Conservation (phyloP, 1,140 invertebrate genomes). For the Melitaea cinxia region DNA sequence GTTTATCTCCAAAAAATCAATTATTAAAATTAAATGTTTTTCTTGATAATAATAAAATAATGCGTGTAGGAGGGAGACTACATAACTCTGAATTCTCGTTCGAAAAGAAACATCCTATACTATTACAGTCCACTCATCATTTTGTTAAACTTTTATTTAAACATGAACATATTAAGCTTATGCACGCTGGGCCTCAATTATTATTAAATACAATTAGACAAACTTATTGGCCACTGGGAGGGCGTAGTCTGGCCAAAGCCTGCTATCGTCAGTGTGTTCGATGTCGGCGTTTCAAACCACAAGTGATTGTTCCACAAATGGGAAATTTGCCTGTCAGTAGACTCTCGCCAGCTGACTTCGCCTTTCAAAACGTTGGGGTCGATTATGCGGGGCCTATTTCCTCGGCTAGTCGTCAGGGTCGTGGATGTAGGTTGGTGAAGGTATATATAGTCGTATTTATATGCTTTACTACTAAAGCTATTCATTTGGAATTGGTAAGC, state of each 20-base stretch:
- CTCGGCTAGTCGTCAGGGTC: conserved; percentile 20
- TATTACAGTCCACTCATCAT: conserved; percentile 32
- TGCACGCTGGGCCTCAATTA: conserved; percentile 29
- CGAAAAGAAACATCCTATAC: conserved; percentile 36
- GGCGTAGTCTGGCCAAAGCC: conserved; percentile 23
- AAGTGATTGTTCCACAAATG: conserved; percentile 18
- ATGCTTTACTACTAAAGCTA: conserved; percentile 33
- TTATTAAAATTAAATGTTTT: conserved; percentile 27
- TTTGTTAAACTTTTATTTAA: conserved; percentile 31
- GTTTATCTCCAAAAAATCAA: conserved; percentile 15
- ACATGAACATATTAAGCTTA: conserved; percentile 22
- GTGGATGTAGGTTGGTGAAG: conserved; percentile 24
- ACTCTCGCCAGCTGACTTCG: conserved; percentile 6
- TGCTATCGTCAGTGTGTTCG: conserved; percentile 3
- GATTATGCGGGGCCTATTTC: conserved; percentile 29
- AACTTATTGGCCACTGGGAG: conserved; percentile 24
- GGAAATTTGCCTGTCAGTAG: conserved; percentile 28
- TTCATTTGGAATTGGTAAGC: no score
- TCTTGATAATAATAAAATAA: conserved; percentile 26
- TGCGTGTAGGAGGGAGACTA: conserved; percentile 34
- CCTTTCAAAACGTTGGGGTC: conserved; percentile 22
- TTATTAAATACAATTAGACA: conserved; percentile 26
- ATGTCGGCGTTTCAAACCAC: conserved; percentile 18
- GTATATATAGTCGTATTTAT: conserved; percentile 33
- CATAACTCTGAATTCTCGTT: conserved; percentile 29